Base-by-base conservation (phyloP, 2,888 invertebrate species). In the Troglohyphantes excavatus region DNA sequence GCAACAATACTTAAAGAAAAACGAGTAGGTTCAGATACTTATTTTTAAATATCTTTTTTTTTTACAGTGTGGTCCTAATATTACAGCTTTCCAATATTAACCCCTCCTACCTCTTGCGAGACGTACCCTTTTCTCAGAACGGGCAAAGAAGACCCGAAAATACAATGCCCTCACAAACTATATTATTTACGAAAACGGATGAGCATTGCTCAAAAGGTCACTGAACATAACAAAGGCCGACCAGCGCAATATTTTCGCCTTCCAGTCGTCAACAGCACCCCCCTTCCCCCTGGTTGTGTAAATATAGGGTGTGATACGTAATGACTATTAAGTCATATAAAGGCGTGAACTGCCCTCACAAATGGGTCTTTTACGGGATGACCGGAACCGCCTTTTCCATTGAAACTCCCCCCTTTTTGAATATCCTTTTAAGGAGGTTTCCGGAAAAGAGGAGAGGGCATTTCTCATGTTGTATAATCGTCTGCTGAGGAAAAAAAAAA, bases 281-380 rank as follows among this genome's bases (percentile, higher is more conserved):
- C 53, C n/a, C 53, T 39, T 39, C 3, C 13, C 39, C 13, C 39
- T 39, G n/a, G 83, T 83, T 63, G 83, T 73, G 83, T 65, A 83
- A 83, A 83, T 29, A 83, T 43, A 61, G 61, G 33, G 43, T 73
- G 83, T n/a, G 29, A 43, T 39, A 63, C 59, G 33, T 39, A 83
- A 83, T 73, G 63, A 63, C 83, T 73, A 83, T 83, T 83, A 83
- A 73, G 83, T 43, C 61, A 65, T 46, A 29, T 19, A 73, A 73
- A 83, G 83, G 83, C 83, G 83, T 73, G 83, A 73, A 39, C 43
- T 17, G 9, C 13, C 63, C 27, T 19, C 23, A 72, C 39, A 82
- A 59, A 81, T 43, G 67, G 59, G 61, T 11, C n/a, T 39, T n/a
- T 23, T 43, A 27, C n/a, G 29, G 27, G 23, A 63, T 73, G 21